Evolutionary conservation across 2,888 invertebrate species (phyloP), one percentile per base, ranked within the genome.

Genomic region (Isoperla grammatica): DNA sequence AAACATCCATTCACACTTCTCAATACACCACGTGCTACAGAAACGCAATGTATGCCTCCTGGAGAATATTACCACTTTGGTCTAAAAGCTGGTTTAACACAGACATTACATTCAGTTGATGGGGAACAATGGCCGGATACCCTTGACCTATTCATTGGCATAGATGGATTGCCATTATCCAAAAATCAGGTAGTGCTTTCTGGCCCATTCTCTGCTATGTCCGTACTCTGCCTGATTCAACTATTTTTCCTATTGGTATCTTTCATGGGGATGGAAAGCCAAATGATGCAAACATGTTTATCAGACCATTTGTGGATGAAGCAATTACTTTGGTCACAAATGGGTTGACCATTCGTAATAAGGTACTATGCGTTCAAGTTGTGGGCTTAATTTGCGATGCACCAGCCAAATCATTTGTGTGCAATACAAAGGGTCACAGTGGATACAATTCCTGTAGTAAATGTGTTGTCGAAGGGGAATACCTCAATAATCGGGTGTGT

Each of bases 391-490:
- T 49, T 13, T 49, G 49, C 19, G 49, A 49, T 49, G 49, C 49
- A 23, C 49, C 49, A 19, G 49, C 49, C 5, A 49, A 49, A 19
- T 22, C 49, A 49, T 49, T 49, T 49, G 49, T 49, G 5, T 29
- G 22, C 20, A 19, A 8, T 19, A 29, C 29, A 8, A 49, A 49
- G 19, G 22, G 23, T 19, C 22, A 49, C 19, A 29, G 19, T 12
- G 49, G 49, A 1, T 49, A 19, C 5, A 8, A 6, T 29, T 13
- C 23, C 54, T 68, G 68, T 40, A 50, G 58, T 11, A 65, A 64
- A 58, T 67, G 66, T 56, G 59, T 40, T 19, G 48, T 62, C 54
- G 12, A 49, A 23, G 65, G 65, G 1, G 50, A 61, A 13, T 63
- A 43, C 37, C 1, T 53, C 12, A 57, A 59, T n/a, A 46, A 49